Evolutionary conservation across 2,113 vertebrate genomes (phyloP).

Genomic region (Siniperca chuatsi): DNA sequence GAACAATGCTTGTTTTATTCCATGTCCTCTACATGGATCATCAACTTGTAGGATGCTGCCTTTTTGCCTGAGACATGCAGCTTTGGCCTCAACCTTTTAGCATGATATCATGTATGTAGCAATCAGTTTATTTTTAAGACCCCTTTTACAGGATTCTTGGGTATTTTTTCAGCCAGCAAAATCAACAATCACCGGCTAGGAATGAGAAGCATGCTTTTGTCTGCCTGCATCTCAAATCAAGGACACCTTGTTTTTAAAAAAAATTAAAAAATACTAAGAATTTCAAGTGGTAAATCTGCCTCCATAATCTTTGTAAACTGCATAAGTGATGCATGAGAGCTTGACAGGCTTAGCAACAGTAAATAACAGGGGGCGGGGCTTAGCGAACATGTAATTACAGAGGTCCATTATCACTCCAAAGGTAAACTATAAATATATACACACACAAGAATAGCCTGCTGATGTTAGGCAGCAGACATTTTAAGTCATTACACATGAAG

Average conservation of each 20-base stretch:
- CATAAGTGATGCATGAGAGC: no score
- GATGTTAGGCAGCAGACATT: constrained; percentile 20
- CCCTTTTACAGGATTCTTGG: background rate
- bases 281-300: background rate
- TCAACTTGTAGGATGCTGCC: background rate
- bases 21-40: background rate
- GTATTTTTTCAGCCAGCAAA: background rate
- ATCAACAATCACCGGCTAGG: background rate
- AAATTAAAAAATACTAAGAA: background rate
- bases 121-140: no score
- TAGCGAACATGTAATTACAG: background rate
- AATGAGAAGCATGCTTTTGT: background rate
- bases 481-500: constrained; percentile 26
- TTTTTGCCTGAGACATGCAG: background rate
- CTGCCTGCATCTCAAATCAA: background rate
- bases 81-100: background rate
- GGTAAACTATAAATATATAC: background rate
- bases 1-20: background rate
- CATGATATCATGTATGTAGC: no score
- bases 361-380: background rate
- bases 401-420: background rate
- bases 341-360: background rate
- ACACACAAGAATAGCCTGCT: constrained; percentile 1
- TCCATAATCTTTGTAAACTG: no score
- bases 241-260: no score